Conservation (phyloP, 2,797 vertebrate genomes). For the Epinephelus awoara region DNA sequence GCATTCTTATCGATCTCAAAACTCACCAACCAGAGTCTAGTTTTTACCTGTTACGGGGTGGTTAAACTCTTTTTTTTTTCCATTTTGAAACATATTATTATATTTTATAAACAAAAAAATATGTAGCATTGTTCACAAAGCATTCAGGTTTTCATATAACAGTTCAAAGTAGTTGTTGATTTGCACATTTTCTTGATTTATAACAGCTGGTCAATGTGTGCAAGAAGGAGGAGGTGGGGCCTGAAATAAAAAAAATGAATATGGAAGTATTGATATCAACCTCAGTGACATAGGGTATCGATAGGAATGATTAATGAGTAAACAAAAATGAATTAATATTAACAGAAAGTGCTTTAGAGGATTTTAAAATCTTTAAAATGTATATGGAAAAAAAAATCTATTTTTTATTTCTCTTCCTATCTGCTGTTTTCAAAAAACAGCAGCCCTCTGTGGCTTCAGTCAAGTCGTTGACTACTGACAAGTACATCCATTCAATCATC, state of each 20-base stretch:
- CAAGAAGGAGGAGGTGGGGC: constrained; percentile 67
- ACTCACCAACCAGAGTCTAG: constrained; percentile 81
- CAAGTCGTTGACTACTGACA: constrained; percentile 76
- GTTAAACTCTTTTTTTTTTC: constrained; percentile 80
- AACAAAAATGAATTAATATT: constrained; percentile 79
- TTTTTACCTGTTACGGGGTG: constrained; percentile 79
- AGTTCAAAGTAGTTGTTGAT: constrained; percentile 84
- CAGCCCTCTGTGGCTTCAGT: constrained; percentile 81
- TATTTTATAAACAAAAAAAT: constrained; percentile 86
- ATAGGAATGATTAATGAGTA: constrained; percentile 81
- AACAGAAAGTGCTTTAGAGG: constrained; percentile 86
- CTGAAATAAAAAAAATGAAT: constrained; percentile 69
- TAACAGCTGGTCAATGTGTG: constrained; percentile 82
- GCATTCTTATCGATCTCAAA: constrained; percentile 85
- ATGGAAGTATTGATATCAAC: constrained; percentile 82
- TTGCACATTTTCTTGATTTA: constrained; percentile 87
- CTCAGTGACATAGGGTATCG: constrained; percentile 81
- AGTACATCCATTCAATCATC: constrained; percentile 75
- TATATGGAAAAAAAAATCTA: constrained; percentile 80
- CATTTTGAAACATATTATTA: constrained; percentile 84
- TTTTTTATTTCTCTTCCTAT: constrained; percentile 85
- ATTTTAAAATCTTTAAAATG: constrained; percentile 84
- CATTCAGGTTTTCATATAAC: constrained; percentile 91
- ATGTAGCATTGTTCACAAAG: constrained; percentile 95
- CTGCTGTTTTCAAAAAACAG: constrained; percentile 85